A percentile compares a stretch with the other conserved stretches of the same genome.
Conservation (phyloP, 2,113 vertebrate genomes). For the Oryzias javanicus region DNA sequence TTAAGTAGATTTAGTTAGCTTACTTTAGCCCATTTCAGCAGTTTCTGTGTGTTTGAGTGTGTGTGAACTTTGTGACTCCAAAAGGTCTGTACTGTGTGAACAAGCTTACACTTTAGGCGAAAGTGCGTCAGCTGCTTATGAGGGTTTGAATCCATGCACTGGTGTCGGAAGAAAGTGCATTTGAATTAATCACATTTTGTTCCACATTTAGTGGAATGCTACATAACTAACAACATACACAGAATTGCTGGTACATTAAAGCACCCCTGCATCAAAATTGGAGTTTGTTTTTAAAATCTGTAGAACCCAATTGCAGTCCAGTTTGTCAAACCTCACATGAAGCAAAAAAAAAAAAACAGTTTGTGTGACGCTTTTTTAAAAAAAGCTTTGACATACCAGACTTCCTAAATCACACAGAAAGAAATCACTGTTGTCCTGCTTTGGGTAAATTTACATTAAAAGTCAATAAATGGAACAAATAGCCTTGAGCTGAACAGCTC, state of each 20-base stretch:
- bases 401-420: not conserved
- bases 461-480: slow-evolving; percentile 22
- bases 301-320: not conserved
- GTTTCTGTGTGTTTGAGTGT: slow-evolving; percentile 27
- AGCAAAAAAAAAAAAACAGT: slow-evolving; percentile 5
- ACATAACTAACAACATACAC: not conserved
- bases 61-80: slow-evolving; percentile 29
- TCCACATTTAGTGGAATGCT: not conserved
- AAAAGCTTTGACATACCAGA: not conserved
- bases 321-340: not conserved
- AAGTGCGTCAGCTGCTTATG: slow-evolving; percentile 31
- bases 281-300: slow-evolving; percentile 24
- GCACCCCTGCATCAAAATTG: not conserved
- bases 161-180: slow-evolving; percentile 34
- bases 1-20: slow-evolving; percentile 66
- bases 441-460: slow-evolving; percentile 9
- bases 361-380: slow-evolving; percentile 5
- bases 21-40: slow-evolving; percentile 49
- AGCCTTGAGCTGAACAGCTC: slow-evolving; percentile 34
- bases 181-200: slow-evolving; percentile 26
- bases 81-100: slow-evolving; percentile 38
- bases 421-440: slow-evolving; percentile 3
- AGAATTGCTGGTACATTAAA: slow-evolving; percentile 22
- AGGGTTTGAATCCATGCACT: slow-evolving; percentile 16
- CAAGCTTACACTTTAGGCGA: slow-evolving; percentile 47